Conservation (phyloP, 30 jellyfish, hydroid and myxozoan genomes). For the Turritopsis dohrnii region DNA sequence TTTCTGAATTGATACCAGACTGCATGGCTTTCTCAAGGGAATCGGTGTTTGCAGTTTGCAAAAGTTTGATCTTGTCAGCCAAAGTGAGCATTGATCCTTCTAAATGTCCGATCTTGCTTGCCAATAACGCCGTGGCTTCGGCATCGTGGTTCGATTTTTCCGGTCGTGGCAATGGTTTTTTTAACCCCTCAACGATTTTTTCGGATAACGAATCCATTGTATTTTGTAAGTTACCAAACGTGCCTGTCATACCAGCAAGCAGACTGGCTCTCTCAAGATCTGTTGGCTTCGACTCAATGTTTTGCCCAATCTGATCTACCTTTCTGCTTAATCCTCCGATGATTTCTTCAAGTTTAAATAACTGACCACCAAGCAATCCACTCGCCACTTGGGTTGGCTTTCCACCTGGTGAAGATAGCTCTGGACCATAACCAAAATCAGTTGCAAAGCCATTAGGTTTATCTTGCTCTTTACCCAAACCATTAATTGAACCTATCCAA, state of each 20-base stretch:
- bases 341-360: constrained; percentile 12
- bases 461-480: constrained; percentile 16
- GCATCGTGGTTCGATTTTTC: neutral
- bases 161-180: neutral
- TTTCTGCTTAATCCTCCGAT: neutral
- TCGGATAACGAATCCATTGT: constrained; percentile 15
- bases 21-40: constrained; percentile 16
- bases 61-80: constrained; percentile 4
- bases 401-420: neutral
- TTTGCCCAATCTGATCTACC: neutral
- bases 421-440: constrained; percentile 8
- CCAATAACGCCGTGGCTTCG: constrained; percentile 18
- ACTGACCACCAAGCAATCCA: constrained; percentile 20
- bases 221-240: constrained; percentile 26
- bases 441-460: constrained; percentile 4
- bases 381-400: constrained; percentile 12
- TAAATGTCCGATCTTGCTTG: constrained; percentile 1
- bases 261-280: constrained; percentile 22
- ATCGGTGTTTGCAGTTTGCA: neutral
- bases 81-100: constrained; percentile 10
- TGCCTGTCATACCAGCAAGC: constrained; percentile 31
- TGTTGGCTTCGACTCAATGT: constrained; percentile 7
- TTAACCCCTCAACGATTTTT: constrained; percentile 25
- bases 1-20: constrained; percentile 12
- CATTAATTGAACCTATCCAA: constrained; percentile 7